These are phyloP conservation scores for Clarias platycephalus DNA, from an alignment of 2,797 vertebrate species.

Conservation along the genomic window DNA sequence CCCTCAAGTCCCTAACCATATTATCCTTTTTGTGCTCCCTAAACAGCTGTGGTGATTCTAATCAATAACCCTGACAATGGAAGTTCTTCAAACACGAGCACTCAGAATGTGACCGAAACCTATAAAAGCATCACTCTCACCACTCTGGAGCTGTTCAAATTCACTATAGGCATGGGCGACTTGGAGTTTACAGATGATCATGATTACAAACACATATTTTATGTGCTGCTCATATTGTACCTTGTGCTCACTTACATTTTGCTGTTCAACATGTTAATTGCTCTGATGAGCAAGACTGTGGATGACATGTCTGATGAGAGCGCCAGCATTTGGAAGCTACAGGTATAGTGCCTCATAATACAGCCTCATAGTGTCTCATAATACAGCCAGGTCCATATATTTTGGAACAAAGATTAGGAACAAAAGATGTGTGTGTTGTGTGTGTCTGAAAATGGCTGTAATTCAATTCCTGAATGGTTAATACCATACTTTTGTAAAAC, in stretches of 20 bases:
- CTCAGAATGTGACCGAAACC: not conserved
- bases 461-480: too few relatives aligned
- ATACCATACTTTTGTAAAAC: too few relatives aligned
- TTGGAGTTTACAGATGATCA: slow-evolving; percentile 85
- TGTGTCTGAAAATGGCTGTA: too few relatives aligned
- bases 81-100: slow-evolving; percentile 28
- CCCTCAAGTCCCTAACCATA: not conserved
- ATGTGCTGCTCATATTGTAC: slow-evolving; percentile 85
- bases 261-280: slow-evolving; percentile 95
- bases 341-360: slow-evolving; percentile 69
- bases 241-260: slow-evolving; percentile 93
- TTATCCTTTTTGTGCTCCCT: not conserved
- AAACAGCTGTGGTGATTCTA: slow-evolving; percentile 83
- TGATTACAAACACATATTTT: slow-evolving; percentile 80
- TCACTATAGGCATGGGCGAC: slow-evolving; percentile 96
- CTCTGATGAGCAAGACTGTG: slow-evolving; percentile 91
- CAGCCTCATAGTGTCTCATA: not conserved
- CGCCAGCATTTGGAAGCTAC: slow-evolving; percentile 89
- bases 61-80: slow-evolving; percentile 63
- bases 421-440: too few relatives aligned
- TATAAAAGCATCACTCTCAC: slow-evolving; percentile 77
- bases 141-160: slow-evolving; percentile 90
- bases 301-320: slow-evolving; percentile 78
- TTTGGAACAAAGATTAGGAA: too few relatives aligned
- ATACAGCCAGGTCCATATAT: too few relatives aligned